These are phyloP conservation scores for Hemicentrotus pulcherrimus DNA, from an alignment of 35 echinoderm and acorn worm species.

Conservation along the genomic window DNA sequence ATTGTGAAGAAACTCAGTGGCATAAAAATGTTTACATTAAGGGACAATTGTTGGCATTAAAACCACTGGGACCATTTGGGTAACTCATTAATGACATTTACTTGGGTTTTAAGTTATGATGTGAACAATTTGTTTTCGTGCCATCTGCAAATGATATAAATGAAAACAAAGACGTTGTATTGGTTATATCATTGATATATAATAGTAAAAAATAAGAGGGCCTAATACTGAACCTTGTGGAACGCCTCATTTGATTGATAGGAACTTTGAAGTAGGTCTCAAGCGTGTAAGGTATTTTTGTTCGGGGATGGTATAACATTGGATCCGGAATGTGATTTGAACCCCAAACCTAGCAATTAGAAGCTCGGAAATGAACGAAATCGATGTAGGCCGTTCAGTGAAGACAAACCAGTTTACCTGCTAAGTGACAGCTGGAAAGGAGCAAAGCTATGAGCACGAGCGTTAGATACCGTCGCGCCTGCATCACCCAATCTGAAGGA, in stretches of 20 bases:
- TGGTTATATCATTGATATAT: no score
- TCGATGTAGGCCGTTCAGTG: not conserved
- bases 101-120: not conserved
- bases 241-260: no score
- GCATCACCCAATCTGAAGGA: slow-evolving; percentile 11
- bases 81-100: not conserved
- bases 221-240: no score
- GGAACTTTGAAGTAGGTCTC: no score
- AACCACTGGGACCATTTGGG: no score
- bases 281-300: not conserved
- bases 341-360: not conserved
- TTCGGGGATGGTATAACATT: not conserved
- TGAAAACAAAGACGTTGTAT: no score
- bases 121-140: no score
- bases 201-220: no score
- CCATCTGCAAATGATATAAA: no score
- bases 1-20: no score
- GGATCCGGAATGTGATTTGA: not conserved
- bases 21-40: no score
- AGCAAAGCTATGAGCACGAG: slow-evolving; percentile 10
- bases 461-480: not conserved
- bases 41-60: no score
- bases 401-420: not conserved
- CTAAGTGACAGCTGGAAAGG: slow-evolving; percentile 1
- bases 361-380: not conserved